Base-by-base conservation (phyloP, 2,113 vertebrate genomes). In the Myodes glareolus region DNA sequence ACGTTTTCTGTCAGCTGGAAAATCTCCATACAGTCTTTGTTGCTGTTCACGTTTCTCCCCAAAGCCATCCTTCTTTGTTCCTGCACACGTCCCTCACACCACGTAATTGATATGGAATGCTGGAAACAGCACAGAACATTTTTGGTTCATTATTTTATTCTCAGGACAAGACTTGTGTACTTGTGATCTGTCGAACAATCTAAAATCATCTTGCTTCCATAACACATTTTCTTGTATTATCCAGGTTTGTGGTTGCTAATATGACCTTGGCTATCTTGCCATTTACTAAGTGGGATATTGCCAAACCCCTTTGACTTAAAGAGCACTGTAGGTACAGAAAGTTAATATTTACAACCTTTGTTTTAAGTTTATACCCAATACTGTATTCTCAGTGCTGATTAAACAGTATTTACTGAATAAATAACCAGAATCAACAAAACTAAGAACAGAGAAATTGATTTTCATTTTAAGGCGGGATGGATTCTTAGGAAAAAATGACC, bases 121-220 rank as follows among this genome's bases (percentile, higher is more conserved):
- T 68, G 85, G 33, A 3, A 25, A 58, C 67, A 29, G 58, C 81
- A 8, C n/a, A 58, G 31, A 19, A 45, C 67, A 86, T 68, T 73
- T 93, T 12, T 94, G 55, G 47, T 55, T 52, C 65, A 77, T 77
- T 90, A 89, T 65, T 96, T 93, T 61, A 89, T 65, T 70, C 31
- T 31, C 75, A 93, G 23, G 2, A 50, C 8, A 70, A 91, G 14
- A 84, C 3, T 77, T 84, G 50, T 75, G 14, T 45, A 84, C 4
- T 75, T 84, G 58, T 75, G 19, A 36, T 67, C 88, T 36, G 73
- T 50, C 80, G 55, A 81, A 1, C 27, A 84, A 55, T 61, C 29
- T 63, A 92, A 94, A 95, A 42, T 58, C 10, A 58, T 81, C 12
- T 21, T 36, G 47, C 25, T 91, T 86, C 76, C 33, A 65, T 42